Conservation (phyloP, 2,888 invertebrate genomes). For the Lasius fuliginosus region DNA sequence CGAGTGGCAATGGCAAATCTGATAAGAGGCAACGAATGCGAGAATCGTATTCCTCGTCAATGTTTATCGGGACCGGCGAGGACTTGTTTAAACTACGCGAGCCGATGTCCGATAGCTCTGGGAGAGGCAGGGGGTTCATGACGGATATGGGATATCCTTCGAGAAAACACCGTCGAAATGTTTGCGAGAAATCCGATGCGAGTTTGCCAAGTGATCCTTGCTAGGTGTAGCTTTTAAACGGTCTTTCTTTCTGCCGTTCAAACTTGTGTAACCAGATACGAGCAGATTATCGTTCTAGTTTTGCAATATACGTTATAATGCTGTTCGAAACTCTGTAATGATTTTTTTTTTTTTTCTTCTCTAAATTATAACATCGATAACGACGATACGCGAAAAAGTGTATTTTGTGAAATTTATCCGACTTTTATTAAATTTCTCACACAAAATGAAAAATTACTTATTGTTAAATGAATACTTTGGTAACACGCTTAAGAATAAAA, state of each 20-base stretch:
- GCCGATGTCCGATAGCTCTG: conserved; percentile 65
- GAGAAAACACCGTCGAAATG: conserved; percentile 49
- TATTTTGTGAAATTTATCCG: background rate
- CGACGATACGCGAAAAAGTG: background rate
- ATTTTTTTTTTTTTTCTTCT: background rate
- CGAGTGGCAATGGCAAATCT: conserved; percentile 60
- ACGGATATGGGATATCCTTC: conserved; percentile 45
- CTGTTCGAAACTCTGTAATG: background rate
- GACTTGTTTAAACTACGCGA: conserved; percentile 68
- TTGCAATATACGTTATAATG: background rate
- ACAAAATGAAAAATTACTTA: background rate
- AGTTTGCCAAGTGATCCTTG: conserved; percentile 12
- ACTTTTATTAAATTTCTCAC: background rate
- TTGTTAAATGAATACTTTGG: background rate
- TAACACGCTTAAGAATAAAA: background rate
- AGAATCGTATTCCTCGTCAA: conserved; percentile 55
- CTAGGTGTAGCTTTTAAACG: conserved; percentile 15
- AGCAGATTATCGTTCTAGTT: background rate
- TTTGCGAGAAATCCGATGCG: conserved; percentile 41
- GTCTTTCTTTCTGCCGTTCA: conserved; percentile 23
- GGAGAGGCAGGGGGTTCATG: conserved; percentile 16
- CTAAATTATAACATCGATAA: background rate
- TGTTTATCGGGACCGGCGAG: conserved; percentile 70
- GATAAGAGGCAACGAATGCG: conserved; percentile 60
- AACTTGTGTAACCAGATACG: conserved; percentile 42